Conservation (phyloP, 2,113 vertebrate genomes). For the Saguinus midas region DNA sequence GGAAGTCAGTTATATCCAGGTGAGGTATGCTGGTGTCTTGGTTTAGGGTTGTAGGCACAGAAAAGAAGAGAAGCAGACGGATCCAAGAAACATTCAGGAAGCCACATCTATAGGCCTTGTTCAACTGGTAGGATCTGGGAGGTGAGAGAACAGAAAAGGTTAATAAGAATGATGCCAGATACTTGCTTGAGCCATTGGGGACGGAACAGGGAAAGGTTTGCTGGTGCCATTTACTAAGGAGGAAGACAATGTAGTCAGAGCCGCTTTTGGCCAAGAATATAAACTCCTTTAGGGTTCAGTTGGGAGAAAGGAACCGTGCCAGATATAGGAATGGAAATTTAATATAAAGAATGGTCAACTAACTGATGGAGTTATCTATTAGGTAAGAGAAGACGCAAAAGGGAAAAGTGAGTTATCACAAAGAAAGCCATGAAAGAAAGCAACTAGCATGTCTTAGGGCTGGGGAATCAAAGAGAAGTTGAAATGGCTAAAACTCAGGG, state of each 20-base stretch:
- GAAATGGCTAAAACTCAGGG: not conserved
- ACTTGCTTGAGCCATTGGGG: not conserved
- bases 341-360: slow-evolving; percentile 7
- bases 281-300: not conserved
- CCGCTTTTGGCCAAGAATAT: not conserved
- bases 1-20: not conserved
- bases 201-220: not conserved
- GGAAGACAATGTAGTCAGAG: not conserved
- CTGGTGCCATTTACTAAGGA: not conserved
- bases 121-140: not conserved
- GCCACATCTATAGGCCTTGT: not conserved
- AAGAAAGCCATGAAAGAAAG: not conserved
- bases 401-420: not conserved
- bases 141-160: not conserved
- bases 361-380: slow-evolving; percentile 9
- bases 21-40: not conserved
- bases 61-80: not conserved
- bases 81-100: not conserved
- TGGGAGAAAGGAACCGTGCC: not conserved
- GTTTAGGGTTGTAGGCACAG: not conserved
- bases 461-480: not conserved
- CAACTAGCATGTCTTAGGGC: not conserved
- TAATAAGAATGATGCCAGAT: not conserved
- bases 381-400: slow-evolving; percentile 1
- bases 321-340: slow-evolving; percentile 16